A percentile compares a stretch with the other conserved stretches of the same genome.
These are phyloP conservation scores for Poeciliopsis retropinna DNA, from an alignment of 2,113 vertebrate genomes.

Conservation along the genomic window DNA sequence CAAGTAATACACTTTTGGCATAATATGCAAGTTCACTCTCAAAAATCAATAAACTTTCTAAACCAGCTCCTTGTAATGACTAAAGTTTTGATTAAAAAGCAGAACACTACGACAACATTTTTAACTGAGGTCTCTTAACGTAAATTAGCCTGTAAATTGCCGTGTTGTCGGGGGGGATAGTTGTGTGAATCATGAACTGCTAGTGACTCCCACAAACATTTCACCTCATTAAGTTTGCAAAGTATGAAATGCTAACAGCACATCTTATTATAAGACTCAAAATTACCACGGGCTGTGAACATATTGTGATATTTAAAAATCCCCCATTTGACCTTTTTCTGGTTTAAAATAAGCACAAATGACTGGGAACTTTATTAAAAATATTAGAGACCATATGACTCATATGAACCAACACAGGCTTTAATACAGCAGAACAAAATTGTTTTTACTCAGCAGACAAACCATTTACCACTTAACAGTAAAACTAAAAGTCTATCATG, in stretches of 20 bases:
- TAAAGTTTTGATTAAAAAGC: too few species aligned
- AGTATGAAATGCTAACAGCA: neutral
- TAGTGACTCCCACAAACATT: neutral
- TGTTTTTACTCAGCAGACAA: neutral
- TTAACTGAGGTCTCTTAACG: neutral
- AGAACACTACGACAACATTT: too few species aligned
- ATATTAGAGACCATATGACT: too few species aligned
- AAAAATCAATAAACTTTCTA: too few species aligned
- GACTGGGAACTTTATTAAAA: too few species aligned
- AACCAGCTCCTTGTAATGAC: too few species aligned
- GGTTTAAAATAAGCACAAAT: too few species aligned
- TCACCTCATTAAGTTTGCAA: neutral
- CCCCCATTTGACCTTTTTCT: neutral
- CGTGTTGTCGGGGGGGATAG: neutral
- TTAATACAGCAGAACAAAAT: too few species aligned
- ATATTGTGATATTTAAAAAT: neutral
- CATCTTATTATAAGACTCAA: neutral
- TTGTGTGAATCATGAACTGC: conserved; percentile 1
- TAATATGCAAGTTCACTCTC: too few species aligned
- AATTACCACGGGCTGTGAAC: neutral
- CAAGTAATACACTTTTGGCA: too few species aligned
- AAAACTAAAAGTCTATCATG: too few species aligned
- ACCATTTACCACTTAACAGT: neutral
- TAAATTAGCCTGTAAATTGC: neutral
- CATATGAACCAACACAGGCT: too few species aligned